phyloP scores from a whole-genome alignment of 1,140 invertebrate genomes.

The Rhagoletis pomonella region DNA sequence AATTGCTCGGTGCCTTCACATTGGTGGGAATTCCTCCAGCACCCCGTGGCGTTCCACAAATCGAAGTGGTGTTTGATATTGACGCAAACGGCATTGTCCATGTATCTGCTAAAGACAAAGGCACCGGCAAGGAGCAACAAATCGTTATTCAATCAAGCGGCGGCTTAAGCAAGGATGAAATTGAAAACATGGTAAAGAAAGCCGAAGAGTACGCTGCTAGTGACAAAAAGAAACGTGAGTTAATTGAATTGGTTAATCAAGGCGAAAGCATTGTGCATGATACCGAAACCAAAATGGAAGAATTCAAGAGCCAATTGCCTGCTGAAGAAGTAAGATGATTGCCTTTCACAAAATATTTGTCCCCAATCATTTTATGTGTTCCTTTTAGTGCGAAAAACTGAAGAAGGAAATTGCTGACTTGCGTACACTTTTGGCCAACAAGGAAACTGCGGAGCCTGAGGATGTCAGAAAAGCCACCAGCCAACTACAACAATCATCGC shows the following conservation, averaged over 20 bases:
- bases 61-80: constrained; percentile 99
- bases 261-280: constrained; percentile 98
- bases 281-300: constrained; percentile 98
- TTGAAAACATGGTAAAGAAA: constrained; percentile 99
- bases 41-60: constrained; percentile 94
- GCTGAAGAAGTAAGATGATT: constrained; percentile 86
- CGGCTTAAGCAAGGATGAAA: constrained; percentile 99
- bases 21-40: constrained; percentile 96
- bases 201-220: constrained; percentile 96
- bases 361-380: constrained; percentile 52
- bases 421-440: constrained; percentile 89
- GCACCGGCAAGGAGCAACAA: constrained; percentile 99
- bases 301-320: constrained; percentile 97
- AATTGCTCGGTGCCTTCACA: constrained; percentile 94
- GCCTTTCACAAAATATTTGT: not conserved
- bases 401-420: constrained; percentile 90
- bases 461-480: constrained; percentile 90
- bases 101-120: constrained; percentile 97
- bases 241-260: constrained; percentile 96
- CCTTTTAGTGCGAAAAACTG: constrained; percentile 87
- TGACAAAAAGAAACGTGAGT: constrained; percentile 94
- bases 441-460: constrained; percentile 92
- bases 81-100: constrained; percentile 99
- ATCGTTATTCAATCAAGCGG: constrained; percentile 99
- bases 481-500: constrained; percentile 94